A percentile compares a stretch with the other conserved stretches of the same genome.
These are phyloP conservation scores for Sebastes minor DNA, from an alignment of 2,797 vertebrate species.

Conservation along the genomic window DNA sequence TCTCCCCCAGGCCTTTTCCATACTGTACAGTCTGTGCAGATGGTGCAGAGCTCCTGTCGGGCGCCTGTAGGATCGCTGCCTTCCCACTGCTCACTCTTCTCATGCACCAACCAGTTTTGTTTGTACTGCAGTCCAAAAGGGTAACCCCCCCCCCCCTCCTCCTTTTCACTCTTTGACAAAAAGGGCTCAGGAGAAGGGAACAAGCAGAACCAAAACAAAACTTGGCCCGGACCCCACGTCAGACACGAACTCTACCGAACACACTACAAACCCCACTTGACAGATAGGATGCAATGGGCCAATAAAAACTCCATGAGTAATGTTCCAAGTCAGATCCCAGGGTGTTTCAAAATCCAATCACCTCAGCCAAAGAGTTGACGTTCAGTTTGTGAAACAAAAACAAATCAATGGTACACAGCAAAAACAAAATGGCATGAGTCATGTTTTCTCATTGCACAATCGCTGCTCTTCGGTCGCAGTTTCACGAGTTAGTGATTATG, in stretches of 20 bases:
- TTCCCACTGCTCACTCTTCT: slow-evolving; percentile 42
- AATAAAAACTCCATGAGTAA: slow-evolving; percentile 40
- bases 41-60: slow-evolving; percentile 46
- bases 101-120: slow-evolving; percentile 48
- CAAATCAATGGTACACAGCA: not conserved
- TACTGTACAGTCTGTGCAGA: slow-evolving; percentile 26
- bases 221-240: slow-evolving; percentile 11
- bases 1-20: not conserved
- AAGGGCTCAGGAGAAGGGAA: slow-evolving; percentile 32
- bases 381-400: slow-evolving; percentile 42
- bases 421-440: not conserved
- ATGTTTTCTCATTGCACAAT: slow-evolving; percentile 26
- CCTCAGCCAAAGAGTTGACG: slow-evolving; percentile 13
- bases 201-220: slow-evolving; percentile 57
- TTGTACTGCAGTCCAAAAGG: slow-evolving; percentile 42
- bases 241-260: slow-evolving; percentile 28
- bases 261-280: slow-evolving; percentile 23
- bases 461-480: not conserved
- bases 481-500: not conserved
- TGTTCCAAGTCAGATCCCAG: slow-evolving; percentile 14
- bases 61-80: slow-evolving; percentile 33
- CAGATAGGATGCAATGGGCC: slow-evolving; percentile 16
- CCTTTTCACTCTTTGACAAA: slow-evolving; percentile 18
- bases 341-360: slow-evolving; percentile 30
- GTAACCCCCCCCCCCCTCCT: slow-evolving; percentile 17